Base-by-base conservation (phyloP, 2,797 vertebrate species). In the Naso thynnoides region DNA sequence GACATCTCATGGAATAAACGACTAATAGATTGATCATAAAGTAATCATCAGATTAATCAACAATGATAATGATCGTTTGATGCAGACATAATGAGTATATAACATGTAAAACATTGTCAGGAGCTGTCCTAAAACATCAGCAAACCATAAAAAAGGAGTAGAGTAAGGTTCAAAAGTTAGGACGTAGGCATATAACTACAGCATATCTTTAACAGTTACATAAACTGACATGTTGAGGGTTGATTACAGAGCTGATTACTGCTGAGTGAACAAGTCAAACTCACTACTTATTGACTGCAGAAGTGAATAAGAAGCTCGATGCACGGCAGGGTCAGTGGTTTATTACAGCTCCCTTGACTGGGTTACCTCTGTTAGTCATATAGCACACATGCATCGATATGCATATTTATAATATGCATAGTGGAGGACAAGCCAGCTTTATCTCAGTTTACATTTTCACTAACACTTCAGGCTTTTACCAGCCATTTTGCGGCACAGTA, bases 261-360 rank as follows among this genome's bases (percentile, higher is more conserved):
- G 29, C 41, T 27, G 53, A 0, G 4, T 73, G 13, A 73, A 81
- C 5, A 44, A n/a, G 31, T 26, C 8, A 29, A 21, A 3, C 5
- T 70, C 49, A 45, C 41, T 19, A 13, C 16, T 45, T 31, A 63
- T 8, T 53, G 31, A 48, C 62, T 2, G 1, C 3, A 56, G 1
- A n/a, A 10, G 23, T 52, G 19, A 53, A 63, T 63, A 16, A 53
- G 33, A 74, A 70, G 52, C 52, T 16, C 48, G 2, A 55, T 55
- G 36, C 42, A 36, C 29, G 16, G 19, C 42, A 53, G 24, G 44
- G 48, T 47, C 36, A 33, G 26, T 19, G 27, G 47, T 44, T 36
- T 19, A 59, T 0, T 38, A 16, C 3, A 47, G n/a, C 6, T 39
- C 47, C 26, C 5, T 11, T 10, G 3, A 31, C 8, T 2, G 10